Evolutionary conservation across 2,888 invertebrate genomes (phyloP), one percentile per base, ranked within the genome.

Genomic region (Drosophila acutilabella): DNA sequence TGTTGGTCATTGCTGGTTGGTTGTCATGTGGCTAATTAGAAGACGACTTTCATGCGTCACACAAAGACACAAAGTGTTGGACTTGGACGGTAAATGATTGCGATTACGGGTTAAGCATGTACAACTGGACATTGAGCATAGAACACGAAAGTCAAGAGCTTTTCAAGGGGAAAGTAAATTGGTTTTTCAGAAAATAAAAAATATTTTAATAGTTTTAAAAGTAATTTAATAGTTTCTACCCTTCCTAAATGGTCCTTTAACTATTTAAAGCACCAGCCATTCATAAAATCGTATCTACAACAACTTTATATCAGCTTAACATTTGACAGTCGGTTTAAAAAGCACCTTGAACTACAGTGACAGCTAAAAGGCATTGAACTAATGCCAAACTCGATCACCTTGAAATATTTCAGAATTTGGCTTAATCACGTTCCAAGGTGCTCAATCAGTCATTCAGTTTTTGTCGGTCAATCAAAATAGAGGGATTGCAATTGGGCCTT

Each of bases 331-430:
- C 16, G 26, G 36, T 3, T 16, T 30, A 8, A 8, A 10, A 14
- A 60, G 64, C 64, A 69, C 87, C 84, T 87, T 87, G 81, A 59
- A 69, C 87, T 80, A 80, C 72, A 65, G 40, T 36, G 38, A 40
- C 47, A 40, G 56, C 44, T n/a, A 23, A 38, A 14, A 69, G 71
- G 30, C 75, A 69, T 41, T 73, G 59, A 75, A 56, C 26, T 23
- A 4, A 59, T 16, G 38, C 18, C 36, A 42, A 56, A 38, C 47
- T 58, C 36, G 58, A 18, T 61, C 41, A 72, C 78, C 77, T 80
- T 68, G 64, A 48, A 61, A 45, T 13, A 44, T 20, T 60, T 45
- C 11, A 51, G 2, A 20, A 64, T 79, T 67, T 8, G 67, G 78
- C 66, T 13, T 58, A 74, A 60, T 80, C 80, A 83, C 71, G 83